phyloP scores from a whole-genome alignment of 1,140 invertebrate genomes.

The Drosophila oshimai region DNA sequence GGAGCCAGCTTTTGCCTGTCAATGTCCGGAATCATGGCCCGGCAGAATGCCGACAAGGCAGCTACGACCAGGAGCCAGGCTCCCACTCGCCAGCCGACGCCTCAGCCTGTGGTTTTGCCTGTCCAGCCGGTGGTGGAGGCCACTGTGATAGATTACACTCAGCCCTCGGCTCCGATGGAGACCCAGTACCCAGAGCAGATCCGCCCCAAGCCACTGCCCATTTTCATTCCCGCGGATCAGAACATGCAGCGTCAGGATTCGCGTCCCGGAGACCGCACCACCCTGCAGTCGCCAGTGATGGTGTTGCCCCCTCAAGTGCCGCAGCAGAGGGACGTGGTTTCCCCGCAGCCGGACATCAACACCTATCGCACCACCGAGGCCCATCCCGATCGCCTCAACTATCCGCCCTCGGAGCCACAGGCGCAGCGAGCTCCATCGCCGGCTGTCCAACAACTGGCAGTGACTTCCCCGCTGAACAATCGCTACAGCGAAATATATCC shows the following conservation, averaged over 20 bases:
- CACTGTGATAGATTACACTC: neutral
- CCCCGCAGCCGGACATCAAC: constrained; percentile 41
- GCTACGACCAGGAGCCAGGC: constrained; percentile 7
- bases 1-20: constrained; percentile 70
- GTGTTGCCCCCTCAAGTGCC: constrained; percentile 43
- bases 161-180: constrained; percentile 14
- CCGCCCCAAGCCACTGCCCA: constrained; percentile 53
- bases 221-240: constrained; percentile 51
- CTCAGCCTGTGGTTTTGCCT: constrained; percentile 17
- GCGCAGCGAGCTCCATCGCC: constrained; percentile 42
- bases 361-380: constrained; percentile 72
- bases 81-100: constrained; percentile 27
- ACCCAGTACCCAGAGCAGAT: constrained; percentile 55
- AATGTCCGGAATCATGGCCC: constrained; percentile 54
- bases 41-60: constrained; percentile 10
- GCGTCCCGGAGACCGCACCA: constrained; percentile 44
- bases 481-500: constrained; percentile 70
- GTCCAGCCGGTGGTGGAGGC: constrained; percentile 12
- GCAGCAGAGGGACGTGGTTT: constrained; percentile 27
- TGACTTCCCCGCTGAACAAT: constrained; percentile 47
- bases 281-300: constrained; percentile 57
- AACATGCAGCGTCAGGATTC: constrained; percentile 40
- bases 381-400: constrained; percentile 75
- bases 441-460: constrained; percentile 49
- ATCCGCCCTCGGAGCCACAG: constrained; percentile 46